A percentile compares a stretch with the other conserved stretches of the same genome.
Conservation (phyloP, 2,797 vertebrate genomes). For the Gobionotothen gibberifrons region DNA sequence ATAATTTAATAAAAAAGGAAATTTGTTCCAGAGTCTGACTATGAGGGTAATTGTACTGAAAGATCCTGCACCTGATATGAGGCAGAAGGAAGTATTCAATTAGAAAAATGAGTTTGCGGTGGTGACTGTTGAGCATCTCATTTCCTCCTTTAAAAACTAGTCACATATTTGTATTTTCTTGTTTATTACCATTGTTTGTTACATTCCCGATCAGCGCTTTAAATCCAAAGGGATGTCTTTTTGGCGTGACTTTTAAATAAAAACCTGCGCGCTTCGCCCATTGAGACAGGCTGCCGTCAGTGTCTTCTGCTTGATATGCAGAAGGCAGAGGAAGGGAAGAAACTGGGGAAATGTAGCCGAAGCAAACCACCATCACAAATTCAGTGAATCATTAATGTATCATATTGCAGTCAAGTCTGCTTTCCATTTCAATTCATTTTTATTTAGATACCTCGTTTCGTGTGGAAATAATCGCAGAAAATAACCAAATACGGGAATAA, state of each 20-base stretch:
- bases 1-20: slow-evolving; percentile 25
- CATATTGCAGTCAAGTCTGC: slow-evolving; percentile 62
- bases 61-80: slow-evolving; percentile 30
- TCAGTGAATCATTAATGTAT: slow-evolving; percentile 72
- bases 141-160: slow-evolving; percentile 36
- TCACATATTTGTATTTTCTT: slow-evolving; percentile 49
- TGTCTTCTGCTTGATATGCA: slow-evolving; percentile 65
- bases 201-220: slow-evolving; percentile 21
- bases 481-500: slow-evolving; percentile 47
- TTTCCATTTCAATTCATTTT: slow-evolving; percentile 70
- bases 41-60: slow-evolving; percentile 15
- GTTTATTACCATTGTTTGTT: slow-evolving; percentile 52
- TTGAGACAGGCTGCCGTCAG: slow-evolving; percentile 44
- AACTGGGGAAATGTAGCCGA: slow-evolving; percentile 71
- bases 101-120: slow-evolving; percentile 19
- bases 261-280: slow-evolving; percentile 41
- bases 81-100: neutral
- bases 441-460: slow-evolving; percentile 59
- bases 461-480: slow-evolving; percentile 61
- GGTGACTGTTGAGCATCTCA: slow-evolving; percentile 26
- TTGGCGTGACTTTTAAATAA: slow-evolving; percentile 65
- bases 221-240: slow-evolving; percentile 53
- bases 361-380: slow-evolving; percentile 63
- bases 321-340: slow-evolving; percentile 42
- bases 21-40: slow-evolving; percentile 33